Conservation (phyloP, 2,888 invertebrate species). For the Pteria penguin region DNA sequence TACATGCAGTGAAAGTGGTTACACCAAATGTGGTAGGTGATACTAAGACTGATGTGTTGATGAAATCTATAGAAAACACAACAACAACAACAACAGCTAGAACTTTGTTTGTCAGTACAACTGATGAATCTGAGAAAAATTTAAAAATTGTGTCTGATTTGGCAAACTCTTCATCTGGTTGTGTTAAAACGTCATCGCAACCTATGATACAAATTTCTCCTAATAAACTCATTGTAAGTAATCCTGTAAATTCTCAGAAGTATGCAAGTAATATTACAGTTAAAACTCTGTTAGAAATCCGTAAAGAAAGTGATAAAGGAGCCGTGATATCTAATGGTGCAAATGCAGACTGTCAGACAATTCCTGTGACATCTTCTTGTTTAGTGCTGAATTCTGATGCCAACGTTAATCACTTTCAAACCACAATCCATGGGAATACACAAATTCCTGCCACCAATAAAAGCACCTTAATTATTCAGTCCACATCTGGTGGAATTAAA, state of each 20-base stretch:
- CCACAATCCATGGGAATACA: constrained; percentile 10
- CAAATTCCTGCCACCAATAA: constrained; percentile 51
- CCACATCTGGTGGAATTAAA: constrained; percentile 57
- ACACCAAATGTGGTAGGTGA: neutral
- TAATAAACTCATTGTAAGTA: neutral
- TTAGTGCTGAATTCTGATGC: neutral
- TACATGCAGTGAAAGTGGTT: neutral
- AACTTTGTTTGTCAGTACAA: neutral
- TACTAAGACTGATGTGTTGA: neutral
- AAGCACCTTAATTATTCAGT: constrained; percentile 55
- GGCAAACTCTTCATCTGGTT: neutral
- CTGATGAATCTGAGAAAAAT: neutral
- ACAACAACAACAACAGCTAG: too few relatives aligned
- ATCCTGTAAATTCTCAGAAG: constrained; percentile 49
- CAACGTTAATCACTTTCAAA: neutral
- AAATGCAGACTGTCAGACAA: neutral
- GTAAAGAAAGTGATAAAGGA: constrained; percentile 46
- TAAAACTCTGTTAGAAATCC: constrained; percentile 71
- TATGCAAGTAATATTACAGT: constrained; percentile 77
- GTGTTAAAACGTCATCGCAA: neutral
- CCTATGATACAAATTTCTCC: neutral
- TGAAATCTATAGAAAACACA: neutral
- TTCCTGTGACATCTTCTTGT: neutral
- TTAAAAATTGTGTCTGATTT: neutral
- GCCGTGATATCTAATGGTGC: neutral